Evolutionary conservation across 2,113 vertebrate species (phyloP).

Genomic region (Miniopterus natalensis): DNA sequence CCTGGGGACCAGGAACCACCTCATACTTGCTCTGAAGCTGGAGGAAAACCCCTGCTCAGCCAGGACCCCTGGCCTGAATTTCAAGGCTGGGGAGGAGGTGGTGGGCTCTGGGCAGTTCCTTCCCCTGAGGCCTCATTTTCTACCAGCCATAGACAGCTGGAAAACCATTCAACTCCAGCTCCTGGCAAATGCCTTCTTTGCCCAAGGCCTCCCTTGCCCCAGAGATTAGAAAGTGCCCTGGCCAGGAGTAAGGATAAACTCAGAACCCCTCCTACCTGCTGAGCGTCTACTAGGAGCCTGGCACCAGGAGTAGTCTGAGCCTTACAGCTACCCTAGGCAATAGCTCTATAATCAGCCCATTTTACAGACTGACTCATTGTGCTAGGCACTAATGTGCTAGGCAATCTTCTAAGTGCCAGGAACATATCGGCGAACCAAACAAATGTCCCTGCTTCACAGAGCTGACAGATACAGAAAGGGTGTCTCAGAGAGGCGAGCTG

Average conservation of each 20-base stretch:
- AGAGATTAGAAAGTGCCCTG: not conserved
- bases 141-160: not conserved
- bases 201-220: not conserved
- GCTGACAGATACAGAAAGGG: not conserved
- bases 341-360: not conserved
- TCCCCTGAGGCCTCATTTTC: not conserved
- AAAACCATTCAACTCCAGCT: not conserved
- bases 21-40: not conserved
- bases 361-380: not conserved
- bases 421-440: not conserved
- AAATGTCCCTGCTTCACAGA: not conserved
- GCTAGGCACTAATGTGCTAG: not conserved
- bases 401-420: not conserved
- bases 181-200: not conserved
- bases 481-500: not conserved
- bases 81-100: rapidly evolving
- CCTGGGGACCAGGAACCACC: not conserved
- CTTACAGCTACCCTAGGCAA: too few species aligned
- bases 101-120: not conserved
- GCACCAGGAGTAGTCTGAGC: not conserved
- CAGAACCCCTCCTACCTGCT: not conserved
- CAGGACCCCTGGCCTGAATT: not conserved
- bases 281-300: not conserved
- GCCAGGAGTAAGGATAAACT: not conserved
- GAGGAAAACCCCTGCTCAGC: not conserved